These are phyloP conservation scores for Nomada flava DNA, from an alignment of 2,888 invertebrate species.

Conservation along the genomic window DNA sequence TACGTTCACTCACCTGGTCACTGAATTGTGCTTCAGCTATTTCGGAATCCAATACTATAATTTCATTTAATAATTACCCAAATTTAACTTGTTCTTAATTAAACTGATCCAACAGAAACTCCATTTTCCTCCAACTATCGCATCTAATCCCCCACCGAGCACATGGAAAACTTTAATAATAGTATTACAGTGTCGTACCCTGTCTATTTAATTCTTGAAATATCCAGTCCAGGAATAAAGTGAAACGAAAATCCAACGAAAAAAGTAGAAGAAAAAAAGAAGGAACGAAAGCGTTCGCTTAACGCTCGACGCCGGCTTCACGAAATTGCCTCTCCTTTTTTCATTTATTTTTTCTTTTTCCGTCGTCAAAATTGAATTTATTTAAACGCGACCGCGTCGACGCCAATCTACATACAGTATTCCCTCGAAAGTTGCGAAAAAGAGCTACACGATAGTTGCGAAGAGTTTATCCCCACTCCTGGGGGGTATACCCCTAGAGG, in stretches of 20 bases:
- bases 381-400: not conserved
- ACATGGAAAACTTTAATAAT: not conserved
- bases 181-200: not conserved
- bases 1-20: too few species aligned
- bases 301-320: not conserved
- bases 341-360: too few species aligned
- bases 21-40: too few species aligned
- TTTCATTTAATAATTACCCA: not conserved
- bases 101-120: not conserved
- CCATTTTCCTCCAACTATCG: not conserved
- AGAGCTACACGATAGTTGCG: too few species aligned
- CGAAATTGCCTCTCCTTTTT: not conserved
- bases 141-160: too few species aligned
- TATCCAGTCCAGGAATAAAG: not conserved
- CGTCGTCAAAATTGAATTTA: slow-evolving; percentile 11
- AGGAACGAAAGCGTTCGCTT: not conserved
- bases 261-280: not conserved
- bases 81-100: not conserved
- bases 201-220: not conserved
- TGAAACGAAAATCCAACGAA: not conserved
- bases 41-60: not conserved
- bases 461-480: too few species aligned
- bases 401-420: slow-evolving; percentile 2
- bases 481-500: too few species aligned
- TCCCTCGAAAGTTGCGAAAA: too few species aligned